Conservation (phyloP, 2,113 vertebrate genomes). For the Dipodomys stephensi region DNA sequence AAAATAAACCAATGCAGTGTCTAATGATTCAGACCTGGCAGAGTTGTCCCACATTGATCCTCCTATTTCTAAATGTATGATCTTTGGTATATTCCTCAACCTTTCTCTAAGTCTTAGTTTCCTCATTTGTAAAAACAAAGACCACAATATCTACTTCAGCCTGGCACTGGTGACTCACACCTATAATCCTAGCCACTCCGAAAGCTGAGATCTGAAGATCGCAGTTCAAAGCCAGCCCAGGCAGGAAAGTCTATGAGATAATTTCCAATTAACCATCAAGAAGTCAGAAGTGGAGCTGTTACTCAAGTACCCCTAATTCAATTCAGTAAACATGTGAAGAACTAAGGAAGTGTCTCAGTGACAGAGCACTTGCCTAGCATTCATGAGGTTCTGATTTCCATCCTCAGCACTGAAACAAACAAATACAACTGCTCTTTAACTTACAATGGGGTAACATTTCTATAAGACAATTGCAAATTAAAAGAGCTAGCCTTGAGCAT, state of each 20-base stretch:
- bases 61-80: neutral
- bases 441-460: neutral
- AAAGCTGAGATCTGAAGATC: too few species aligned
- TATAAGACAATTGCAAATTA: neutral
- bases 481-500: neutral
- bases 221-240: too few species aligned
- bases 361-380: neutral
- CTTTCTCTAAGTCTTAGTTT: conserved; percentile 51
- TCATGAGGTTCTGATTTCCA: neutral
- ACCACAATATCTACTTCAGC: neutral
- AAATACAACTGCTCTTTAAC: neutral
- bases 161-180: too few species aligned
- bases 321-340: conserved; percentile 40
- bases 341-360: neutral
- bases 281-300: too few species aligned
- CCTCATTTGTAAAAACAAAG: conserved; percentile 47
- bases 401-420: neutral
- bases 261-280: too few species aligned
- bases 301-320: neutral
- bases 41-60: neutral
- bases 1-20: neutral
- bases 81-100: conserved; percentile 13
- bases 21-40: neutral
- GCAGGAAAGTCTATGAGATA: too few species aligned
- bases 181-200: too few species aligned